A percentile compares a stretch with the other conserved stretches of the same genome.
phyloP scores from a whole-genome alignment of 2,888 invertebrate genomes.

The Melieria crassipennis region DNA sequence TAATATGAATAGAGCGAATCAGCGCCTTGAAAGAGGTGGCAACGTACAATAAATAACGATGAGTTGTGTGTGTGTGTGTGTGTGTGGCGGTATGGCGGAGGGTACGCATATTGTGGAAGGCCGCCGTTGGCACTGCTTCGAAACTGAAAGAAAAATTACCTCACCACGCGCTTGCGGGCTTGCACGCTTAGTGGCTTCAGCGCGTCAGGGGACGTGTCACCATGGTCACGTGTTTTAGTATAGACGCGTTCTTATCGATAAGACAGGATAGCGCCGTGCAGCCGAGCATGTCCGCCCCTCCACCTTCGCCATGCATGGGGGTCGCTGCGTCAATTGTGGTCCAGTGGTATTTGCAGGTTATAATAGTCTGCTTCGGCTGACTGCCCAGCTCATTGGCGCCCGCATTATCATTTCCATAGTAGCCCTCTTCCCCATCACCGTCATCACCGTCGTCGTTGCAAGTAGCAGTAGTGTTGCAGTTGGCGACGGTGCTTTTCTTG shows the following conservation, averaged over 20 bases:
- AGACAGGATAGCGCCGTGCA: constrained; percentile 47
- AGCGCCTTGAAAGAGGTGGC: too few relatives aligned
- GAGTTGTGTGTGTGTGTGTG: too few relatives aligned
- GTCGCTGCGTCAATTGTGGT: constrained; percentile 50
- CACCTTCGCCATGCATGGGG: constrained; percentile 30
- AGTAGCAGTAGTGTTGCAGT: not conserved
- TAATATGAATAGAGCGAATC: too few relatives aligned
- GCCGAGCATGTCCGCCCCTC: constrained; percentile 7
- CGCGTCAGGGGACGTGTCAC: constrained; percentile 58
- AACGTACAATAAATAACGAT: too few relatives aligned
- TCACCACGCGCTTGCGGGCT: too few relatives aligned
- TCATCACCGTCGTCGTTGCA: not conserved
- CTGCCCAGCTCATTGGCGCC: constrained; percentile 10
- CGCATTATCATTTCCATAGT: constrained; percentile 16
- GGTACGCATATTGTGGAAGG: too few relatives aligned
- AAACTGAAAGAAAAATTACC: too few relatives aligned
- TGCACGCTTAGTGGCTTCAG: constrained; percentile 34
- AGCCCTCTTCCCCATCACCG: constrained; percentile 13
- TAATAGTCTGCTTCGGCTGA: constrained; percentile 50
- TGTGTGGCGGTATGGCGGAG: too few relatives aligned
- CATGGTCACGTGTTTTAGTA: constrained; percentile 57
- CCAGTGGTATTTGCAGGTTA: constrained; percentile 58
- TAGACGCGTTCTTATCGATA: constrained; percentile 55
- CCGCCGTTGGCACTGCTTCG: too few relatives aligned
- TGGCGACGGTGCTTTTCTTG: constrained; percentile 17